Conservation (phyloP, 2,113 vertebrate genomes). For the Oxyura jamaicensis region DNA sequence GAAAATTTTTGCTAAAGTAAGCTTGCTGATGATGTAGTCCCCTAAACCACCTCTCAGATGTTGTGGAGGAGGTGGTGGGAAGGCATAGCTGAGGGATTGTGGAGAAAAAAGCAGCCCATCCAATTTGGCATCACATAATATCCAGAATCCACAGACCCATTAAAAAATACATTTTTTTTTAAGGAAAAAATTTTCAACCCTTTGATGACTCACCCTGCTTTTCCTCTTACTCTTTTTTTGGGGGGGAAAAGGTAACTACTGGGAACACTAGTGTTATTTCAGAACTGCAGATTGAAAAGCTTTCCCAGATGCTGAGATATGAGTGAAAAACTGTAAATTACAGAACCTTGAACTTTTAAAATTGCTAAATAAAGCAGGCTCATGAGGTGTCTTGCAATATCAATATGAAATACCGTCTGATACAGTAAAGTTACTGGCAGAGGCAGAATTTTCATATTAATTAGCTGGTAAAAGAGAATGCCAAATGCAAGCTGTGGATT, state of each 20-base stretch:
- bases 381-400: neutral
- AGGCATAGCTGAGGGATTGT: neutral
- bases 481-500: neutral
- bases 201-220: neutral
- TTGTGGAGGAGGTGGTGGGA: neutral
- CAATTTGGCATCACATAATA: neutral
- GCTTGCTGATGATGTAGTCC: neutral
- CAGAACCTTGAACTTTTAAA: neutral
- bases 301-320: neutral
- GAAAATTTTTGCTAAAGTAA: neutral
- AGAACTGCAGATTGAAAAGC: neutral
- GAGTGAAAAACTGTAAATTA: neutral
- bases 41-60: neutral
- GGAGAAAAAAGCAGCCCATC: neutral
- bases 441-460: neutral
- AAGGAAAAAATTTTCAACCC: neutral
- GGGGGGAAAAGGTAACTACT: neutral
- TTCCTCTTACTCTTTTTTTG: neutral
- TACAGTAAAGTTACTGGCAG: neutral
- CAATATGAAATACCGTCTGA: neutral
- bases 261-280: neutral
- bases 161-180: neutral
- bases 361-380: neutral
- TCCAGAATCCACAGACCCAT: neutral
- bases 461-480: neutral